These are phyloP conservation scores for Drosophila sproati DNA, from an alignment of 1,140 invertebrate genomes.

Conservation along the genomic window DNA sequence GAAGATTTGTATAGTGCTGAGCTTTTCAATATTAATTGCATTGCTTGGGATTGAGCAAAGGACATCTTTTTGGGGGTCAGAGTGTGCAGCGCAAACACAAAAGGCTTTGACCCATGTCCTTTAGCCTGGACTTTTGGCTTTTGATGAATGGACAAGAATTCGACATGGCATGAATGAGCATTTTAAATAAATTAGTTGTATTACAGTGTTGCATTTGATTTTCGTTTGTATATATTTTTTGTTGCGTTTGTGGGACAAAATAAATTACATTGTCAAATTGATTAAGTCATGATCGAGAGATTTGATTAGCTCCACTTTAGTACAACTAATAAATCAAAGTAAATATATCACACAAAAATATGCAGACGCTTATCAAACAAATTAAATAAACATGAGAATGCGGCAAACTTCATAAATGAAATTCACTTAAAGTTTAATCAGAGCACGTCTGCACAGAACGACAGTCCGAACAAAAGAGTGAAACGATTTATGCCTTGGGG, in stretches of 20 bases:
- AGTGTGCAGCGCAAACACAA: conserved; percentile 57
- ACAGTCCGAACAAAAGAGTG: conserved; percentile 23
- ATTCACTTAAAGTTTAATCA: conserved; percentile 57
- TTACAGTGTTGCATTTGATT: conserved; percentile 65
- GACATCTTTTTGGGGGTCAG: conserved; percentile 49
- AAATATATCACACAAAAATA: conserved; percentile 10
- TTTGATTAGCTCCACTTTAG: conserved; percentile 58
- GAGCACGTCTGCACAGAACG: not conserved
- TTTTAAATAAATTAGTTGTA: conserved; percentile 83
- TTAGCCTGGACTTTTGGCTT: conserved; percentile 72
- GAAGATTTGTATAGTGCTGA: conserved; percentile 49
- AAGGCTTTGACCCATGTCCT: conserved; percentile 70
- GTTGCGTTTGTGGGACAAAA: conserved; percentile 16
- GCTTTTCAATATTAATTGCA: conserved; percentile 80
- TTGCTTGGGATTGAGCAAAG: conserved; percentile 42
- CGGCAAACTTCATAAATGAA: conserved; percentile 37
- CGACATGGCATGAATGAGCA: conserved; percentile 79
- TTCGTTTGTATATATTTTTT: conserved; percentile 3
- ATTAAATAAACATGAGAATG: conserved; percentile 46
- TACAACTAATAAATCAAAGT: conserved; percentile 57
- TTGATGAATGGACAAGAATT: conserved; percentile 79
- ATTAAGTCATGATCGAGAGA: conserved; percentile 56
- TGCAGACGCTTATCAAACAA: conserved; percentile 1
- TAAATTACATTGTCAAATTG: conserved; percentile 49
- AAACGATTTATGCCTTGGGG: conserved; percentile 52